Conservation (phyloP, 2,113 vertebrate species). For the Symphodus melops region DNA sequence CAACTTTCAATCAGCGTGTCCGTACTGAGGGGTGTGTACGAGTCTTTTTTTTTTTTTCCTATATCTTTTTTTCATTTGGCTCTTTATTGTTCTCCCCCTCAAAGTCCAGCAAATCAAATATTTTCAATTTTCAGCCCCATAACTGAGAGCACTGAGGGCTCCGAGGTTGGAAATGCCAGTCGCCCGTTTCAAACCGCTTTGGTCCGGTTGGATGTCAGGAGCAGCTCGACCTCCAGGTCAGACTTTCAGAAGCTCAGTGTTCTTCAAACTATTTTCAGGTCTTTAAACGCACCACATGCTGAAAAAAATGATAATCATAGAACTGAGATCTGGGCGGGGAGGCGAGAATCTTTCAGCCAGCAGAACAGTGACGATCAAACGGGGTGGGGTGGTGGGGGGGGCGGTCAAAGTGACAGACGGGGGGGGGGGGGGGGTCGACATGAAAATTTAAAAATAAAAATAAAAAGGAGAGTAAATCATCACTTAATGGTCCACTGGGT, state of each 20-base stretch:
- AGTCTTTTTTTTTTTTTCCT: conserved; percentile 34
- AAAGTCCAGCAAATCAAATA: conserved; percentile 64
- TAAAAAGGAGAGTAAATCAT: background rate
- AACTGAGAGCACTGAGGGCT: conserved; percentile 10
- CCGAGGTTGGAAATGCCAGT: conserved; percentile 50
- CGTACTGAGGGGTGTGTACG: conserved; percentile 50
- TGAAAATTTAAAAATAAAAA: background rate
- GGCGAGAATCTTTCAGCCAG: conserved; percentile 56
- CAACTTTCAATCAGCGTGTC: conserved; percentile 79
- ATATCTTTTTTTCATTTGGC: conserved; percentile 54
- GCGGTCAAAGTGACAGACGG: conserved; percentile 21
- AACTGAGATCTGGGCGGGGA: conserved; percentile 43
- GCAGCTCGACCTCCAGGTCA: conserved; percentile 12
- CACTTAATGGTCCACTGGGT: conserved; percentile 28
- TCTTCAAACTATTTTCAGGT: conserved; percentile 59
- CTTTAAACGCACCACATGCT: conserved; percentile 48
- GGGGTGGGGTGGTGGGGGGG: conserved; percentile 34
- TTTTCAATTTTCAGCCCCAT: conserved; percentile 27
- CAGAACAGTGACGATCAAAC: conserved; percentile 44
- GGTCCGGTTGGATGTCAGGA: conserved; percentile 66
- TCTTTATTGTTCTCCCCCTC: conserved; percentile 42
- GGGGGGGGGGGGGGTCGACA: conserved; percentile 29
- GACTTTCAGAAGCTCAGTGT: conserved; percentile 47
- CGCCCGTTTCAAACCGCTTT: conserved; percentile 70
- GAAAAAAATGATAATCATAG: conserved; percentile 51